Evolutionary conservation across 2,797 vertebrate species (phyloP).

Genomic region (Etheostoma perlongum): DNA sequence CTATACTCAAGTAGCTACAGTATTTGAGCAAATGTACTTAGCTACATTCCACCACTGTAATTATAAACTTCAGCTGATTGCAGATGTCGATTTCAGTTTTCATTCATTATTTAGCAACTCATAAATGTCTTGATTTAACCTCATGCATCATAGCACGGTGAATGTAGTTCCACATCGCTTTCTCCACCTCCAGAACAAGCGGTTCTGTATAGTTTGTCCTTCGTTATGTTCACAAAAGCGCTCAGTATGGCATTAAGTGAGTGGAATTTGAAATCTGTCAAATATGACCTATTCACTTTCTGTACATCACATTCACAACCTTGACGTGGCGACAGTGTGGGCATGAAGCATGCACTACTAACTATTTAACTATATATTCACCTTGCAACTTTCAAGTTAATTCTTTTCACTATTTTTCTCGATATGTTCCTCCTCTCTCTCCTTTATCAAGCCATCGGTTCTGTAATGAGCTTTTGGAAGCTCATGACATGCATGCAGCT

Average conservation of each 20-base stretch:
- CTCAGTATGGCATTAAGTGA: not conserved
- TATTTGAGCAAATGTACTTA: too few relatives aligned
- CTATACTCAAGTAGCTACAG: too few relatives aligned
- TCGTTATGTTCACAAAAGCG: not conserved
- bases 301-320: conserved; percentile 33
- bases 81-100: too few relatives aligned
- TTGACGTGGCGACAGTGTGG: conserved; percentile 17
- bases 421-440: conserved; percentile 27
- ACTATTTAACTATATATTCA: not conserved
- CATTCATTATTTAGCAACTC: too few relatives aligned
- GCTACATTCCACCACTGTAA: too few relatives aligned
- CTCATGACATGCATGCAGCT: conserved; percentile 14
- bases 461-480: conserved; percentile 41
- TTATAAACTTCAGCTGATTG: too few relatives aligned
- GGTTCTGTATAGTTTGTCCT: not conserved
- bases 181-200: too few relatives aligned
- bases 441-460: conserved; percentile 3
- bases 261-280: conserved; percentile 25
- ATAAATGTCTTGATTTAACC: too few relatives aligned
- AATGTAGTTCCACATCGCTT: too few relatives aligned
- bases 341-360: not conserved
- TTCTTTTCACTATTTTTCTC: conserved; percentile 30
- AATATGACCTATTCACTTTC: conserved; percentile 21
- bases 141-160: too few relatives aligned
- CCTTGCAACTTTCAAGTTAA: conserved; percentile 42